These are phyloP conservation scores for Vollenhovia emeryi DNA, from an alignment of 1,140 invertebrate species.

Conservation along the genomic window DNA sequence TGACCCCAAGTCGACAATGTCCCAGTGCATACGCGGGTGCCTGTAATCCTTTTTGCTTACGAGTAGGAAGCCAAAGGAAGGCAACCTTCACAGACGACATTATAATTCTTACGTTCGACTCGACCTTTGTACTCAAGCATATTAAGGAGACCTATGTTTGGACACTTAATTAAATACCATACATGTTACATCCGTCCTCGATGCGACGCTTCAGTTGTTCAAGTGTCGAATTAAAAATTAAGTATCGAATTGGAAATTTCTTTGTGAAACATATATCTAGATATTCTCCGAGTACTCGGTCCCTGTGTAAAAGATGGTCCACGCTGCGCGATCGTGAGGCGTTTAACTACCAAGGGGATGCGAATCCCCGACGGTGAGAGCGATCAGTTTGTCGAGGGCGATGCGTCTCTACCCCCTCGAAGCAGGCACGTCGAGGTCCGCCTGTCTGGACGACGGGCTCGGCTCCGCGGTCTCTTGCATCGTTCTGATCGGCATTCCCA, in stretches of 20 bases:
- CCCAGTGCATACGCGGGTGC: not conserved
- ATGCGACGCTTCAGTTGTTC: not conserved
- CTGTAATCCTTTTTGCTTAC: not conserved
- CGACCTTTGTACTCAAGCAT: not conserved
- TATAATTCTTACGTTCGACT: not conserved
- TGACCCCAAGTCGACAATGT: not conserved
- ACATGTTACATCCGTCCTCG: not conserved
- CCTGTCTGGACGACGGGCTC: conserved; percentile 43
- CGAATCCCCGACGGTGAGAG: not conserved
- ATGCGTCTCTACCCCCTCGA: conserved; percentile 16
- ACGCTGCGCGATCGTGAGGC: not conserved
- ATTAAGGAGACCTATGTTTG: not conserved
- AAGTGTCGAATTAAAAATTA: no score
- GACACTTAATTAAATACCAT: not conserved
- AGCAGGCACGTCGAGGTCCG: conserved; percentile 24
- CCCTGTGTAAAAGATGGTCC: not conserved
- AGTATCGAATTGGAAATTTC: not conserved
- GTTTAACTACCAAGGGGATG: not conserved
- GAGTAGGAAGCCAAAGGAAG: not conserved
- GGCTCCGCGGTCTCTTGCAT: conserved; percentile 64
- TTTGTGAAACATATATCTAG: not conserved
- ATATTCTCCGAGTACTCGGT: not conserved
- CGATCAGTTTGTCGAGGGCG: not conserved
- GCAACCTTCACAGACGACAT: not conserved
- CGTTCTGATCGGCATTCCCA: conserved; percentile 91